A percentile compares a stretch with the other conserved stretches of the same genome.
Evolutionary conservation across 2,888 invertebrate genomes (phyloP).

Genomic region (Drosophila neotestacea): DNA sequence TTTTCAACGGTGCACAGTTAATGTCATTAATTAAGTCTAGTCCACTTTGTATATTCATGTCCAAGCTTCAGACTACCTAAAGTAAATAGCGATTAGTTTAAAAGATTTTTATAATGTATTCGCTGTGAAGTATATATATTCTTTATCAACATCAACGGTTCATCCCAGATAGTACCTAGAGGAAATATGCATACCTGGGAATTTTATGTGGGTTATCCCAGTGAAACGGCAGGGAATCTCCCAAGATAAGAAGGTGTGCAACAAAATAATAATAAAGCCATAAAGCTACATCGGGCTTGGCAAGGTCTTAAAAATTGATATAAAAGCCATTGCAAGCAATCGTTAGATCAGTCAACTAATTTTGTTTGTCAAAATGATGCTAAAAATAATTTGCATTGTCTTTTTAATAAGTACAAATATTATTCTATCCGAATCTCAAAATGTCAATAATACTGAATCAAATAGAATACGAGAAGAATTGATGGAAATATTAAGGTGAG

Average conservation of each 20-base stretch:
- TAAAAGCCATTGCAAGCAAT: neutral
- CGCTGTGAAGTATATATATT: too few species aligned
- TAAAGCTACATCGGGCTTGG: too few species aligned
- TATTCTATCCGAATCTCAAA: neutral
- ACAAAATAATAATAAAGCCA: too few species aligned
- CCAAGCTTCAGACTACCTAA: conserved; percentile 18
- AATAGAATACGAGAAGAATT: neutral
- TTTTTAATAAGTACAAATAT: neutral
- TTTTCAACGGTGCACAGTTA: conserved; percentile 74
- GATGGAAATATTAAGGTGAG: too few species aligned
- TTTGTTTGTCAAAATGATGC: neutral
- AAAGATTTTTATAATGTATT: neutral
- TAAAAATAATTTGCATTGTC: neutral
- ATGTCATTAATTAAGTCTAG: conserved; percentile 75
- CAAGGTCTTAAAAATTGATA: neutral
- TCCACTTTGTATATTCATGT: conserved; percentile 18
- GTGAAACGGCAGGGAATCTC: too few species aligned
- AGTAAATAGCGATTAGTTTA: neutral
- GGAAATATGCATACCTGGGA: too few species aligned
- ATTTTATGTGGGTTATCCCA: too few species aligned
- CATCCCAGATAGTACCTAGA: too few species aligned
- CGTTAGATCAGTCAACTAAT: neutral
- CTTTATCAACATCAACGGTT: too few species aligned
- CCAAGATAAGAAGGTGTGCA: too few species aligned
- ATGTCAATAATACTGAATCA: neutral